Percentiles rank a stretch among this genome's conserved stretches.
phyloP scores from a whole-genome alignment of 2,113 vertebrate species.

The Holacanthus passer region DNA sequence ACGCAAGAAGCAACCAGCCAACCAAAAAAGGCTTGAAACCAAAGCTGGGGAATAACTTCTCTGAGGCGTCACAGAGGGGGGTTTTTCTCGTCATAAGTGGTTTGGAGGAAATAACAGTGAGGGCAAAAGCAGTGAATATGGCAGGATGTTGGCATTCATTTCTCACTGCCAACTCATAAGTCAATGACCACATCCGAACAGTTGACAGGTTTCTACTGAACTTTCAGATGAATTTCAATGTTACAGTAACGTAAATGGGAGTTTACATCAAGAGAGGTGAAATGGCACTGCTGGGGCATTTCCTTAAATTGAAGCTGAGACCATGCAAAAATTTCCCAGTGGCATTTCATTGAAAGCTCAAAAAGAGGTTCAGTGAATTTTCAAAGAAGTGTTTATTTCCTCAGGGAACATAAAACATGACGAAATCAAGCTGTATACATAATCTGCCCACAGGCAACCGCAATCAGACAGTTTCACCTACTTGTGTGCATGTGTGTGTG shows the following conservation, averaged over 20 bases:
- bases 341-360: background rate
- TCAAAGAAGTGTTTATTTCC: background rate
- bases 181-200: background rate
- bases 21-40: background rate
- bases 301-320: background rate
- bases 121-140: background rate
- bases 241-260: rapidly evolving
- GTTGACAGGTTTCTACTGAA: no score
- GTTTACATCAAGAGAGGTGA: background rate
- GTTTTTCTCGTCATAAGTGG: background rate
- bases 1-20: background rate
- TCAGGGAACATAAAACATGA: background rate
- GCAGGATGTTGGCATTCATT: background rate
- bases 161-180: background rate
- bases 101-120: background rate
- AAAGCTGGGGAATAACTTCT: background rate
- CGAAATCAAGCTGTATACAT: background rate
- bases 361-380: background rate
- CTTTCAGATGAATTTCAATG: background rate
- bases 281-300: background rate
- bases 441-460: background rate
- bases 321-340: background rate
- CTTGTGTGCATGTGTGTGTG: no score
- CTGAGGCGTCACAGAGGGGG: background rate
- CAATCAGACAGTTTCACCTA: no score